Conservation (phyloP, 1,140 invertebrate genomes). For the Acromyrmex echinatior region DNA sequence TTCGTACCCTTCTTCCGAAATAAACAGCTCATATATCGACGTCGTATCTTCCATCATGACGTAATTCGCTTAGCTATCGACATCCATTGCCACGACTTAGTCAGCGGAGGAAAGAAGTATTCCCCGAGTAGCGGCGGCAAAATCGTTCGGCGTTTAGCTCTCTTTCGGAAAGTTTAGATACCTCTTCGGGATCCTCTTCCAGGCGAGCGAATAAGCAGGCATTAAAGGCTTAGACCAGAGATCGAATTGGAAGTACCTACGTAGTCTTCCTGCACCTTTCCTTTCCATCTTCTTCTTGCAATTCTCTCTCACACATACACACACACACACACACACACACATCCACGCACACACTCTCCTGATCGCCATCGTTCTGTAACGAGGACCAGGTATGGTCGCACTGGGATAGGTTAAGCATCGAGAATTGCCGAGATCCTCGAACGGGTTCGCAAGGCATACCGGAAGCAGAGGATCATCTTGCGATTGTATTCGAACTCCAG, state of each 20-base stretch:
- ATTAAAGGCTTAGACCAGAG: constrained; percentile 80
- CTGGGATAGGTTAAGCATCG: constrained; percentile 34
- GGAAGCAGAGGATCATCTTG: constrained; percentile 38
- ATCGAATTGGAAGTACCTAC: constrained; percentile 76
- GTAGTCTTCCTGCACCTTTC: constrained; percentile 56
- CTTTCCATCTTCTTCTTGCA: constrained; percentile 13
- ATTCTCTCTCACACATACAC: not conserved
- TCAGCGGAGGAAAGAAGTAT: constrained; percentile 69
- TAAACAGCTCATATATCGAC: constrained; percentile 14
- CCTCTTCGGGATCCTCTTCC: constrained; percentile 75
- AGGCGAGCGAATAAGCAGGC: constrained; percentile 78
- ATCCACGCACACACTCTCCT: not conserved
- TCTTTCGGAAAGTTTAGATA: constrained; percentile 79
- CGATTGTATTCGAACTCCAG: constrained; percentile 23
- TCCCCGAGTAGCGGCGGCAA: constrained; percentile 57
- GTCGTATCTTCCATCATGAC: constrained; percentile 16
- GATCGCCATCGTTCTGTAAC: constrained; percentile 56
- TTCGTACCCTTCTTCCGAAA: not conserved
- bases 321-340: not conserved
- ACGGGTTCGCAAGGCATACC: not conserved
- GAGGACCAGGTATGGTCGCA: constrained; percentile 39
- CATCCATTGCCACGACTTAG: constrained; percentile 61
- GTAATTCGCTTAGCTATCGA: constrained; percentile 45
- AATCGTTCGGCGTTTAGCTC: constrained; percentile 75
- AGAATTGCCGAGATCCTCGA: constrained; percentile 33